Conservation (phyloP, 2,888 invertebrate species). For the Acrocyrtus sp. region DNA sequence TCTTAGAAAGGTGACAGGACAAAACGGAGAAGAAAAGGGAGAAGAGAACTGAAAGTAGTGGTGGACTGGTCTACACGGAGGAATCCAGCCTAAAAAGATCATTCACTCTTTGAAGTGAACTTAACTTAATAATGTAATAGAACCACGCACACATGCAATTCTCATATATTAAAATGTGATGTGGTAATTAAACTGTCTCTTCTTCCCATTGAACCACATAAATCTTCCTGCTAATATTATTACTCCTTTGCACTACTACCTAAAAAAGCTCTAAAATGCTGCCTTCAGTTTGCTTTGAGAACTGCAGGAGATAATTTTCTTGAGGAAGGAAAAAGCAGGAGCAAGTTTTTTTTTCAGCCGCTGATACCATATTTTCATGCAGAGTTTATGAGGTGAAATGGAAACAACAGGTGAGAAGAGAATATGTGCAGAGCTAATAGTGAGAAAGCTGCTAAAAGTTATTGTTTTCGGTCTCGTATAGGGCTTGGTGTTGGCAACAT, state of each 20-base stretch:
- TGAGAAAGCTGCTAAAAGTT: too few species aligned
- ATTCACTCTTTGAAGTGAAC: too few species aligned
- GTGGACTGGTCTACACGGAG: too few species aligned
- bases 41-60: too few species aligned
- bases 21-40: not conserved
- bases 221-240: slow-evolving; percentile 46
- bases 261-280: too few species aligned
- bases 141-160: not conserved
- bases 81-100: not conserved
- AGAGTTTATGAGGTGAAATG: not conserved
- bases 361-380: not conserved
- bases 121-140: not conserved
- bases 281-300: not conserved
- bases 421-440: too few species aligned
- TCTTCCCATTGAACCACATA: slow-evolving; percentile 47
- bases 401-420: not conserved
- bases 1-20: not conserved
- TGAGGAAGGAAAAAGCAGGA: not conserved
- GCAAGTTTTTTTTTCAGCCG: not conserved
- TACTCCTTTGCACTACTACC: not conserved
- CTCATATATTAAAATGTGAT: slow-evolving; percentile 50
- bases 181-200: slow-evolving; percentile 50
- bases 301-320: not conserved
- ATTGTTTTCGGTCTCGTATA: not conserved
- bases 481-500: not conserved